Evolutionary conservation across 2,797 vertebrate species (phyloP), one percentile per base, ranked within the genome.

Genomic region (Periophthalmus magnuspinnatus): DNA sequence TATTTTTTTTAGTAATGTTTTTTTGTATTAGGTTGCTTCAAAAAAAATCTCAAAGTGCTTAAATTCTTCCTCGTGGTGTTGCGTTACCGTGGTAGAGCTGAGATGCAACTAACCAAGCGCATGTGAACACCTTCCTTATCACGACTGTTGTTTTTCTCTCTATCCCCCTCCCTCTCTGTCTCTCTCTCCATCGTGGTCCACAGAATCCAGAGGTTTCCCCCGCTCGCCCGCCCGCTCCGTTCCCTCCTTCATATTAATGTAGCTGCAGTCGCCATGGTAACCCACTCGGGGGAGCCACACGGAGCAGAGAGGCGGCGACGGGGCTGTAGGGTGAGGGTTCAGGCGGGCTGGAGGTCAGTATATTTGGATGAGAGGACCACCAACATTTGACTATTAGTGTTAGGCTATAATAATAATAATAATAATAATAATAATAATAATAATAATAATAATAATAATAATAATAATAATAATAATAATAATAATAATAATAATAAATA

Each of bases 181-280:
- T 90, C 52, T 61, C 41, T 14, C 41, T 45, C 41, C 41, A 45
- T 45, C 41, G 88, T 93, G 17, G 56, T 58, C 86, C 84, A 82
- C 87, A 87, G 81, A 83, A 84, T 77, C 83, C 82, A 90, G 84
- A 91, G 93, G 92, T 91, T 90, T 92, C 90, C 94, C 94, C 92
- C 90, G 71, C 81, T 88, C 92, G 90, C 91, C 91, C 90, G 11
- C 59, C 2, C 59, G 92, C 90, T 90, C 86, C 85, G 22, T 56
- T 33, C 5, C 32, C 57, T 34, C 83, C 82, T 85, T 88, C 93
- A 94, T 95, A 93, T 95, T 94, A 95, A 95, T 95, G 93, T 89
- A 93, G 93, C 90, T 75, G 73, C 2, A 86, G 94, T 96, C 95
- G 95, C 95, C 91, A 60, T 90, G 86, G 94, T 93, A 95, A 95